Base-by-base conservation (phyloP, 2,888 invertebrate genomes). In the Lissocephala sabroskyi region DNA sequence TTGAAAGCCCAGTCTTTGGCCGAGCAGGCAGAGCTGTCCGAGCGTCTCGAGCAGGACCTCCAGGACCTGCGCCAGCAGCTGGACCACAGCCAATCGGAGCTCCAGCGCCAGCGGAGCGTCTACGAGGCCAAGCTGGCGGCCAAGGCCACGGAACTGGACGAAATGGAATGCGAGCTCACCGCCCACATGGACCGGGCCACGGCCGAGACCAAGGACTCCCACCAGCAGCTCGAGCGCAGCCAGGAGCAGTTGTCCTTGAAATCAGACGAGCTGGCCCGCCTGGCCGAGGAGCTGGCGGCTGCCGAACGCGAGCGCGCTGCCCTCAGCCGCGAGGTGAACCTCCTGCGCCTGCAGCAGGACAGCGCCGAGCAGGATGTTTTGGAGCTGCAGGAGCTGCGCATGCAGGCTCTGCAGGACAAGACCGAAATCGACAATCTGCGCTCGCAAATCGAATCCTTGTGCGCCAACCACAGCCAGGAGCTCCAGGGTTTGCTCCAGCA, bases 211-310 rank as follows among this genome's bases (percentile, higher is more conserved):
- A 71, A 84, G 52, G 56, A 65, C 7, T 50, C 91, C 2, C 87
- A 87, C 52, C 89, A 89, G 70, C 86, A 91, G 56, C 79, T 92
- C 16, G 87, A 89, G 57, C 87, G 88, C 60, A 84, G 88, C 1
- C 86, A 87, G 52, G 85, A 85, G 58, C 88, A 89, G 76, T 87
- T 89, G 62, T 85, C 84, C 58, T 86, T 87, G 48, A 81, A 88
- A 14, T 85, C 86, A 54, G 85, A 86, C 49, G 88, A 89, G 70
- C 85, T 88, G 46, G 60, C 76, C 0, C 67, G 78, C 0, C 50
- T 84, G 0, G 79, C 79, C 17, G 83, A 84, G 18, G 75, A 76
- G 17, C 37, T 79, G 1, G 68, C 71, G 16, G 68, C 79, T 2
- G 50, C 81, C 18, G 82, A 85, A 28, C 81, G 80, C 13, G 68